Evolutionary conservation across 2,888 invertebrate genomes (phyloP).

Genomic region (Opisthograptis luteolata): DNA sequence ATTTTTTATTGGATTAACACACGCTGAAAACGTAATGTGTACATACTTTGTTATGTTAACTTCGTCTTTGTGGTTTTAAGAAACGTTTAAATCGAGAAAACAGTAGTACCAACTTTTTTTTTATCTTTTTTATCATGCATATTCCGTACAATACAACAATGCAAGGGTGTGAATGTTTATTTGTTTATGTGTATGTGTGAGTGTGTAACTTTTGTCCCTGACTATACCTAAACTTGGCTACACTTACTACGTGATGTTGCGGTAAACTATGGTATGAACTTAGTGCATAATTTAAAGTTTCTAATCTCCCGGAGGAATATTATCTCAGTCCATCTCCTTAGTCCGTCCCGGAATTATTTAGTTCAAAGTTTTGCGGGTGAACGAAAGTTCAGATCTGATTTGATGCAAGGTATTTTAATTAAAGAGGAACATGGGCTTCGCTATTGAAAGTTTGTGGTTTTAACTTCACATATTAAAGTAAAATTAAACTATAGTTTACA

Average conservation of each 20-base stretch:
- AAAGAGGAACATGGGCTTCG: too few species aligned
- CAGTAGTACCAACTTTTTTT: too few species aligned
- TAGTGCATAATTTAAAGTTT: conserved; percentile 25
- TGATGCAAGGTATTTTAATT: conserved; percentile 17
- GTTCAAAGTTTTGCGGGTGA: conserved; percentile 19
- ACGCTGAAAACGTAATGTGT: background rate
- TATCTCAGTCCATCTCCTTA: conserved; percentile 18
- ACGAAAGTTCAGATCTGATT: conserved; percentile 13
- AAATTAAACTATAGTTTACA: too few species aligned
- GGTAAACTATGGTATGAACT: conserved; percentile 21
- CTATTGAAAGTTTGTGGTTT: too few species aligned
- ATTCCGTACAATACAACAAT: too few species aligned
- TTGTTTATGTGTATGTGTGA: too few species aligned
- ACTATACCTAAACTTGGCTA: conserved; percentile 15
- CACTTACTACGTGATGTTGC: conserved; percentile 10
- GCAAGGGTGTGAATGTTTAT: too few species aligned
- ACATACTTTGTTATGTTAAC: background rate
- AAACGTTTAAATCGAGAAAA: too few species aligned
- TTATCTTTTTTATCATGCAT: too few species aligned
- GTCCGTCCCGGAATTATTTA: conserved; percentile 21
- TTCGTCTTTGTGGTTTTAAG: too few species aligned
- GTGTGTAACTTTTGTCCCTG: too few species aligned
- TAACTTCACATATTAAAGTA: too few species aligned
- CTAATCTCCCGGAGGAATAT: conserved; percentile 21
- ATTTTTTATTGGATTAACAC: conserved; percentile 8